Conservation (phyloP, 1,140 invertebrate genomes). For the Hycleus phaleratus region DNA sequence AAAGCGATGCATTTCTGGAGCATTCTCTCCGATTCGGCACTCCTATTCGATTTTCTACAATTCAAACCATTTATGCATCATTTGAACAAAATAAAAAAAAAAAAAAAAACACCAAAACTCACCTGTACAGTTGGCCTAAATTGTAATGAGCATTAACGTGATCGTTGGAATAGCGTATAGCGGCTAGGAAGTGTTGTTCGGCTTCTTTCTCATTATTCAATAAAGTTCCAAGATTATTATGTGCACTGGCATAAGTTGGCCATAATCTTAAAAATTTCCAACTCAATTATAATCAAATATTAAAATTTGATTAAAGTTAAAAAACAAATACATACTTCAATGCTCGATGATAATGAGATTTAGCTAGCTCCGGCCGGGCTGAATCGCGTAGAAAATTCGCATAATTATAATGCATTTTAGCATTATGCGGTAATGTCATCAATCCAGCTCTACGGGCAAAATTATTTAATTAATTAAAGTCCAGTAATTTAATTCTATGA, state of each 20-base stretch:
- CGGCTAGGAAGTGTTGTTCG: constrained; percentile 67
- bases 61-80: background rate
- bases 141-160: constrained; percentile 84
- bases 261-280: constrained; percentile 57
- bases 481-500: background rate
- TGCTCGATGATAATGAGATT: constrained; percentile 71
- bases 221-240: constrained; percentile 82
- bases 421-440: constrained; percentile 71
- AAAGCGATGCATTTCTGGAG: constrained; percentile 56
- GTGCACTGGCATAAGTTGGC: constrained; percentile 78
- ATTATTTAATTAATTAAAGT: constrained; percentile 20
- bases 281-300: constrained; percentile 1
- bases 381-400: constrained; percentile 78
- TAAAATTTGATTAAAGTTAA: background rate
- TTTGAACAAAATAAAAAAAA: no score
- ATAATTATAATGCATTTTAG: constrained; percentile 88
- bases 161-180: constrained; percentile 63
- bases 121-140: constrained; percentile 77
- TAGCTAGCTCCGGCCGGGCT: constrained; percentile 59
- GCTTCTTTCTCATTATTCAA: constrained; percentile 58
- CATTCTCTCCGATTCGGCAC: constrained; percentile 57
- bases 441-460: constrained; percentile 63
- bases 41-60: constrained; percentile 58
- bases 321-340: constrained; percentile 57
- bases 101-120: constrained; percentile 16